Evolutionary conservation across 1,140 invertebrate genomes (phyloP).

Genomic region (Drosophila parabipectinata): DNA sequence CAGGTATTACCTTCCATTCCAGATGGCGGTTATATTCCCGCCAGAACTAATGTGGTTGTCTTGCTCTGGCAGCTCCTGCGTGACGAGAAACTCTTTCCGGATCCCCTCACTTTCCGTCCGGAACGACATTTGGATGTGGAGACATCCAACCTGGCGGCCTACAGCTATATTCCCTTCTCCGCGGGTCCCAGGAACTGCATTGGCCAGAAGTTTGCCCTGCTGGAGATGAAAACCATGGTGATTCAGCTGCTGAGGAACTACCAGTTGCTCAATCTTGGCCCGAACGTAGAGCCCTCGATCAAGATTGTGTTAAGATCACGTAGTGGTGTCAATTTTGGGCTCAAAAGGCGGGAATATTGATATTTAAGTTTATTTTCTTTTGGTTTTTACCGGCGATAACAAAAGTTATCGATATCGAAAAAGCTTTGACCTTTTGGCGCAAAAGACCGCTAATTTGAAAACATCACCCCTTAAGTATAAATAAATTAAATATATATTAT

Average conservation of each 20-base stretch:
- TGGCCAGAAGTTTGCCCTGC: slow-evolving; percentile 91
- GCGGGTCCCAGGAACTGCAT: slow-evolving; percentile 87
- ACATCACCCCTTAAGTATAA: not conserved
- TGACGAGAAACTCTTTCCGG: slow-evolving; percentile 85
- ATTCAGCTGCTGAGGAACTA: slow-evolving; percentile 79
- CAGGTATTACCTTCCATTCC: not conserved
- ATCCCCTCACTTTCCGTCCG: slow-evolving; percentile 85
- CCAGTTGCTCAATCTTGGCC: slow-evolving; percentile 68
- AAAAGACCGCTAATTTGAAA: not conserved
- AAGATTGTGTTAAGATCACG: slow-evolving; percentile 64
- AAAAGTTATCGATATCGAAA: not conserved
- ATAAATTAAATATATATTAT: not conserved
- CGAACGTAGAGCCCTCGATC: slow-evolving; percentile 41
- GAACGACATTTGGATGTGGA: slow-evolving; percentile 87
- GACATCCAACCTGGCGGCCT: slow-evolving; percentile 74
- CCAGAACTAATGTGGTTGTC: slow-evolving; percentile 79
- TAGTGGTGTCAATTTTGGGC: slow-evolving; percentile 63
- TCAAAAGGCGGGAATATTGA: slow-evolving; percentile 8
- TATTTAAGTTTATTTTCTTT: not conserved
- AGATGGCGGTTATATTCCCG: slow-evolving; percentile 82
- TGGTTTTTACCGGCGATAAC: not conserved
- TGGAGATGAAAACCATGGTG: slow-evolving; percentile 88
- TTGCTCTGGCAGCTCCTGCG: slow-evolving; percentile 85
- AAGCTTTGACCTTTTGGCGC: not conserved
- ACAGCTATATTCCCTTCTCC: slow-evolving; percentile 87